Evolutionary conservation across 2,797 vertebrate genomes (phyloP), one percentile per base, ranked within the genome.

Genomic region (Intellagama lesueurii): DNA sequence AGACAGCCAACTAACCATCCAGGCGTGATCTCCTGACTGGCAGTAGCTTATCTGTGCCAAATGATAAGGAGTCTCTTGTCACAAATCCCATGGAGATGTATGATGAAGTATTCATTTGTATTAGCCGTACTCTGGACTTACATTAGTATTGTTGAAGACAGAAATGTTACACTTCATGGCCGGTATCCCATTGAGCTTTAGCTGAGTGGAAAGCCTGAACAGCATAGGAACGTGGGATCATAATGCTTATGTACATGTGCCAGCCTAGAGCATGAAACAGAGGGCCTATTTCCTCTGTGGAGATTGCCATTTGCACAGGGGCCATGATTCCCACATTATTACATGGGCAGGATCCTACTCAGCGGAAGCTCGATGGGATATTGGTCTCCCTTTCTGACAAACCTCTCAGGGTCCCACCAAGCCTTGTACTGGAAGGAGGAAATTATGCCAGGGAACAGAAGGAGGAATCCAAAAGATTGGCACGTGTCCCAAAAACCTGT

Each of bases 361-460:
- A 56, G 52, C 14, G 7, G 52, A 56, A 56, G 52, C 52, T 56
- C 14, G 52, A 56, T 56, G 40, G 40, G 40, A 56, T 56, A 11
- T 56, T 56, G 9, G 9, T 56, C 52, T 56, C 12, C 52, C 52
- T 56, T 56, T 56, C 52, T 56, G 52, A 56, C 14, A 14, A 56
- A 79, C 9, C 4, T 2, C 17, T 1, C 1, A 56, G 47, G 19
- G 52, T 85, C 49, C 19, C 4, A 12, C 9, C 64, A 66, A 5
- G 4, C 30, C 5, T n/a, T 40, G 28, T 28, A 24, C 14, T 75
- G 32, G 66, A 80, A 35, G 3, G 60, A 1, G 1, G 24, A 17
- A 4, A 30, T 70, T 3, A 2, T 6, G 5, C 5, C 2, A 17
- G 4, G 3, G 4, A 4, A 9, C 5, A 68, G 64, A 30, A n/a